Evolutionary conservation across 2,113 vertebrate species (phyloP).

Genomic region (Glareola pratincola): DNA sequence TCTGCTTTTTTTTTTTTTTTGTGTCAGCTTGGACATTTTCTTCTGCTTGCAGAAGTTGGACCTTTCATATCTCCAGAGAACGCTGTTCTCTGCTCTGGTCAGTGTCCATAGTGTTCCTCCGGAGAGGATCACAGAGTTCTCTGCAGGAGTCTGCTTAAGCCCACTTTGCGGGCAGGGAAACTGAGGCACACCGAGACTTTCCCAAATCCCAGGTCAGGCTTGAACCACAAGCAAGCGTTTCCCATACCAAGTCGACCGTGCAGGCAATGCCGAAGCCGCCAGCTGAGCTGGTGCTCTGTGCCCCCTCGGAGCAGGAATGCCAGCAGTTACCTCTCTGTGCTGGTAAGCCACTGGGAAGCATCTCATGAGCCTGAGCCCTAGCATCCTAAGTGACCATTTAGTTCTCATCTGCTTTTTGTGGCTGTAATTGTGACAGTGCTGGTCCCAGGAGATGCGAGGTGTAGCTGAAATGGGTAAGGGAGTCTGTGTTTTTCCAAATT

Average conservation of each 20-base stretch:
- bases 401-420: neutral
- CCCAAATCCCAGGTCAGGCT: neutral
- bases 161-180: neutral
- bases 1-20: neutral
- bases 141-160: neutral
- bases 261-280: neutral
- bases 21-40: neutral
- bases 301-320: too few relatives aligned
- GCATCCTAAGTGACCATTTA: neutral
- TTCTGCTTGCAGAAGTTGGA: neutral
- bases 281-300: neutral
- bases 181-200: neutral
- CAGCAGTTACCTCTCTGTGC: neutral
- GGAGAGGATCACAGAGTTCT: fast-evolving
- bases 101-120: fast-evolving
- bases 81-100: neutral
- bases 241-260: fast-evolving
- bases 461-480: neutral
- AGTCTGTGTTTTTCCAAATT: neutral
- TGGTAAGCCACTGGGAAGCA: neutral
- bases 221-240: neutral
- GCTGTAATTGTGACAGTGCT: neutral
- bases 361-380: neutral
- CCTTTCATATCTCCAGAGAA: neutral
- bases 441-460: neutral